Evolutionary conservation across 1,140 invertebrate genomes (phyloP), one percentile per base, ranked within the genome.

Genomic region (Oscheius sp.): DNA sequence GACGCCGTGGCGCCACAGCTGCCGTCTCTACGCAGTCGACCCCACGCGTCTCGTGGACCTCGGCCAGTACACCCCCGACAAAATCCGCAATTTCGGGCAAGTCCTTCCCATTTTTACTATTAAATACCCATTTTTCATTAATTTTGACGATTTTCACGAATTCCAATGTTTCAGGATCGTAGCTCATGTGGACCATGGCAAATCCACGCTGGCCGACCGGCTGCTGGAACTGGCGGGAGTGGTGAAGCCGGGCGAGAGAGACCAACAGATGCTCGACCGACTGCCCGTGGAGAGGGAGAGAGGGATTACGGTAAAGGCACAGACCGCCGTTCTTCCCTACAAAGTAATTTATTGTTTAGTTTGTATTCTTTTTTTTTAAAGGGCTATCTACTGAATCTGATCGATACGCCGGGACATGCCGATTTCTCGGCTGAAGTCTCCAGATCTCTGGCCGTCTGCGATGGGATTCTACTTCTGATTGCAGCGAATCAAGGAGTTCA

Each of bases 351-450:
- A 7, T 45, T 13, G 3, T 78, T 63, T 31, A 55, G 36, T 34
- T 58, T 23, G 13, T 45, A n/a, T 28, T 23, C 80, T 86, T 74
- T 78, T 86, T 38, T 85, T 83, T 23, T 32, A n/a, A n/a, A 85
- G 68, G 83, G 88, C 42, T 95, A 95, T 87, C 86, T 97, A n/a
- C 87, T 98, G 1, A 99, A 98, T 87, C 88, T 98, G 2, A 97
- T 98, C 76, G 96, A 99, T 85, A 99, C 95, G 23, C 95, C 95
- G 34, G 96, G 96, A 29, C 96, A 99, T 89, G 95, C 97, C 13
- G 96, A 99, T 86, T 99, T 99, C 87, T 90, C 91, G 2, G 96
- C 93, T 87, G 95, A 99, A 89, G 95, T 97, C 79, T 86, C 85
- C 13, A 79, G 89, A 45, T 95, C 93, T 36, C 87, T 98, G 74